Evolutionary conservation across 1,140 invertebrate species (phyloP).

Genomic region (Bradysia coprophila): DNA sequence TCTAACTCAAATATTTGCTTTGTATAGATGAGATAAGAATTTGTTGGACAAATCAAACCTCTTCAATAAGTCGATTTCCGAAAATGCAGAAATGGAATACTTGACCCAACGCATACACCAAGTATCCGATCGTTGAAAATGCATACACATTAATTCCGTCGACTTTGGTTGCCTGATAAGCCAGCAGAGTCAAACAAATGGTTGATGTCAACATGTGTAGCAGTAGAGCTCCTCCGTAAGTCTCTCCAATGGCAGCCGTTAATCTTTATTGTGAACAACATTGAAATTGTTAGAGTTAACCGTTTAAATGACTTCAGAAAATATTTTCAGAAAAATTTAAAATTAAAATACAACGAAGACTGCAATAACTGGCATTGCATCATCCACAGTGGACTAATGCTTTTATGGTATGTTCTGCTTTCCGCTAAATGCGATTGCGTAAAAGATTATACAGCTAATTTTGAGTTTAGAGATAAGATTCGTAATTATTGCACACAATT

Average conservation of each 20-base stretch:
- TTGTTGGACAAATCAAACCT: conserved; percentile 30
- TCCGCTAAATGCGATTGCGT: too few relatives aligned
- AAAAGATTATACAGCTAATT: too few relatives aligned
- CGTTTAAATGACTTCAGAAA: too few relatives aligned
- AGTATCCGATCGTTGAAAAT: conserved; percentile 53
- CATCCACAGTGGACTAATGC: too few relatives aligned
- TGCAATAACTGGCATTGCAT: background rate
- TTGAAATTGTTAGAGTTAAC: too few relatives aligned
- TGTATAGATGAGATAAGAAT: background rate
- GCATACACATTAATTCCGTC: conserved; percentile 53
- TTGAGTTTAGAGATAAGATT: too few relatives aligned
- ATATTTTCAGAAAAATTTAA: background rate
- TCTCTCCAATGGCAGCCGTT: conserved; percentile 56
- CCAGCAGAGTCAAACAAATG: conserved; percentile 58
- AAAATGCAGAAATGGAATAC: conserved; percentile 74
- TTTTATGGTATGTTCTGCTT: too few relatives aligned
- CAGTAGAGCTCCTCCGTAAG: conserved; percentile 57
- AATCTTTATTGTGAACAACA: conserved; percentile 45
- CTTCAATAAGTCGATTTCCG: conserved; percentile 66
- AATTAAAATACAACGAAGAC: background rate
- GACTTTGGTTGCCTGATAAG: conserved; percentile 73
- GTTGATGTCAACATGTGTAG: conserved; percentile 70
- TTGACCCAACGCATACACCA: conserved; percentile 58
- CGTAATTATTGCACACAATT: too few relatives aligned
- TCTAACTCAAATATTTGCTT: background rate